Base-by-base conservation (phyloP, 2,113 vertebrate genomes). In the Sphaerodactylus townsendi region DNA sequence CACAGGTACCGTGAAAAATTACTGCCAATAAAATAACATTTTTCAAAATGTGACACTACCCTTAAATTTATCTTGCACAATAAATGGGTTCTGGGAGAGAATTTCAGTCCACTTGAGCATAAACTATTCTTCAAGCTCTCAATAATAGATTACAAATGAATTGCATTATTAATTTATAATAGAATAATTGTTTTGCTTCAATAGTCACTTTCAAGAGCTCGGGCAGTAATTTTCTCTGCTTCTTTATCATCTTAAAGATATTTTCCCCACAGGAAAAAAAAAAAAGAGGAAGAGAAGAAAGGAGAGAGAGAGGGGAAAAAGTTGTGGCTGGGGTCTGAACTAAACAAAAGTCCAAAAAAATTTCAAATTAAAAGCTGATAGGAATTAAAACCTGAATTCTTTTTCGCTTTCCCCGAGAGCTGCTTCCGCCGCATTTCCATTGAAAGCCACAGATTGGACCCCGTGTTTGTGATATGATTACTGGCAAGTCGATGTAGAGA, bases 1-100 rank as follows among this genome's bases (percentile, higher is more conserved):
- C 97, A 94, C 95, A 94, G 96, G 97, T 97, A 96, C 94, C 88
- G 89, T 98, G 97, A 99, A 98, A 98, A 98, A 99, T 98, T 96
- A 96, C 96, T 93, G 94, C 93, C 96, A 97, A 98, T 98, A 97
- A 98, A 98, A 97, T 97, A 98, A 97, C 97, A 98, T 98, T 98
- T 99, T 98, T 99, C 97, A 99, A 97, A 97, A 94, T 93, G 95
- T 96, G 95, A 97, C 97, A 97, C 96, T 97, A 96, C 95, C 95
- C 97, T 98, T 98, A 98, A 97, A 98, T 98, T 97, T 96, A 96
- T 97, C 97, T 97, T 94, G 94, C 94, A 92, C 96, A 96, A 96
- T 97, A 97, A 97, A 98, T 97, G 95, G 96, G 93, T 97, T 97
- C 95, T 95, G 94, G 83, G 96, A 97, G 96, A 97, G 96, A 92